These are phyloP conservation scores for Lasaia peninsularis DNA, from an alignment of 1,140 invertebrate genomes.

Conservation along the genomic window DNA sequence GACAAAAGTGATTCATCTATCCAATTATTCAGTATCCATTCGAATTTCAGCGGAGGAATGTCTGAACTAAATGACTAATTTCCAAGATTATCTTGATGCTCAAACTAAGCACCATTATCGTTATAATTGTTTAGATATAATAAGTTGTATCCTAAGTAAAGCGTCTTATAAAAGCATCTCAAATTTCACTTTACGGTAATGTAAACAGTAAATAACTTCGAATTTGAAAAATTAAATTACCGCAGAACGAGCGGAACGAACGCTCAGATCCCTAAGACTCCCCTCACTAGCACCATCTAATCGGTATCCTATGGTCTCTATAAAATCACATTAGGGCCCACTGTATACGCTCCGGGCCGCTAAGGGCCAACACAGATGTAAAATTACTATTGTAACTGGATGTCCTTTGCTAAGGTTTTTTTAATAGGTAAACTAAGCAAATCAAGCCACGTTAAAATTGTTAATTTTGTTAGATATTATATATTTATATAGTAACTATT, in stretches of 20 bases:
- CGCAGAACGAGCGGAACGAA: slow-evolving; percentile 32
- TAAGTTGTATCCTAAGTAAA: background rate
- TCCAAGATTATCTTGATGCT: no score
- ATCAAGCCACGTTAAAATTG: no score
- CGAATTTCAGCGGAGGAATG: no score
- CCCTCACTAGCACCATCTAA: slow-evolving; percentile 58
- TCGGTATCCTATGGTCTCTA: slow-evolving; percentile 69
- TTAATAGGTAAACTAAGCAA: no score
- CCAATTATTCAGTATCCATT: no score
- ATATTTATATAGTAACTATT: no score
- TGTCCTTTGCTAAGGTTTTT: no score
- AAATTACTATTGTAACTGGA: slow-evolving; percentile 26
- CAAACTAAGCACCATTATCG: background rate
- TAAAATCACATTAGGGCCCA: slow-evolving; percentile 69
- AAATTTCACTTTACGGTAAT: slow-evolving; percentile 8
- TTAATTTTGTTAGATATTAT: no score
- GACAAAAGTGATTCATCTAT: no score
- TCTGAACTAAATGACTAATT: no score
- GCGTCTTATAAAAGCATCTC: background rate
- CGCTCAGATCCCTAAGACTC: slow-evolving; percentile 30
- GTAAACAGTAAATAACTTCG: slow-evolving; percentile 15
- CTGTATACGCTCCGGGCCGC: slow-evolving; percentile 50
- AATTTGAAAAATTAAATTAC: slow-evolving; percentile 46
- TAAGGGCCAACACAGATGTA: slow-evolving; percentile 33
- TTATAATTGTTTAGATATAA: no score